Evolutionary conservation across 2,797 vertebrate genomes (phyloP).

Genomic region (Ctenopoma kingsleyae): DNA sequence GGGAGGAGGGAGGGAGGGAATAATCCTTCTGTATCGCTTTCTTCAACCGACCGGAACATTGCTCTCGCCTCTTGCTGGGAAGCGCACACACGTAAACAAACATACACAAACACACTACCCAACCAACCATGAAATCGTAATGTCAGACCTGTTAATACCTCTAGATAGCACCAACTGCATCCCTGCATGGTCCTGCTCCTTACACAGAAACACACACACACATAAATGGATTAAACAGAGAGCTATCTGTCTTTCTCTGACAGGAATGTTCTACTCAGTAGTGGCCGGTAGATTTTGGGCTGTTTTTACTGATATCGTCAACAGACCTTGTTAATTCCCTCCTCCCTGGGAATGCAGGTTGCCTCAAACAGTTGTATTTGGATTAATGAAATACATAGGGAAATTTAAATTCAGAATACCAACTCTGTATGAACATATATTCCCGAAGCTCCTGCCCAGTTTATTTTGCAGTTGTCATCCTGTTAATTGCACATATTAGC

Average conservation of each 20-base stretch:
- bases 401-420: constrained; percentile 41
- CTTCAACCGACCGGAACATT: constrained; percentile 73
- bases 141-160: constrained; percentile 81
- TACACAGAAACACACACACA: constrained; percentile 36
- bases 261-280: constrained; percentile 48
- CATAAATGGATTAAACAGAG: constrained; percentile 48
- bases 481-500: constrained; percentile 49
- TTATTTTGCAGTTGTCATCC: constrained; percentile 47
- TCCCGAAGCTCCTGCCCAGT: constrained; percentile 37
- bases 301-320: constrained; percentile 50
- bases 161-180: constrained; percentile 68
- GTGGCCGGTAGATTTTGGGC: constrained; percentile 39
- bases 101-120: constrained; percentile 55
- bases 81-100: constrained; percentile 50
- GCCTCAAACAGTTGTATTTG: constrained; percentile 24
- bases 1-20: constrained; percentile 48
- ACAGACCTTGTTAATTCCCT: constrained; percentile 42
- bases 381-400: constrained; percentile 20
- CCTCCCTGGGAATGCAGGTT: constrained; percentile 23
- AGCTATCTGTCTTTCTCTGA: constrained; percentile 61
- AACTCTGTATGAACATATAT: constrained; percentile 13
- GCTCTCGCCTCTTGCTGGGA: constrained; percentile 57
- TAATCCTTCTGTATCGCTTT: constrained; percentile 79
- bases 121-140: constrained; percentile 82
- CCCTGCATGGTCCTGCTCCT: constrained; percentile 48